Percentiles rank a stretch among this genome's conserved stretches.
These are phyloP conservation scores for Masticophis lateralis DNA, from an alignment of 2,797 vertebrate genomes.

Conservation along the genomic window DNA sequence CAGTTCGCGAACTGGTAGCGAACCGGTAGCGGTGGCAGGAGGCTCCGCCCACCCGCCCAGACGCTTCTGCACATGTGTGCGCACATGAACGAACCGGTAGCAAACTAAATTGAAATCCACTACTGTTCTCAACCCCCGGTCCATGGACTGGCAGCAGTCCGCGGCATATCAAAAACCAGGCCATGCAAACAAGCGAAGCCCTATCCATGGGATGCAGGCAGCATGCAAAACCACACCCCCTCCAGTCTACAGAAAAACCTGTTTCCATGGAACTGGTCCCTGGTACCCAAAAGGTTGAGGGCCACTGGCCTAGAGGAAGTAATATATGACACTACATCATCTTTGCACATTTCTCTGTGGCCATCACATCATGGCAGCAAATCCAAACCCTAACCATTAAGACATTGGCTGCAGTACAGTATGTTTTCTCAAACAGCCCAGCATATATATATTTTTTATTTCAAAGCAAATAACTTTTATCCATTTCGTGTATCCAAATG, in stretches of 20 bases:
- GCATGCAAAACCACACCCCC: no score
- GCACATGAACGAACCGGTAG: no score
- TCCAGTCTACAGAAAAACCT: no score
- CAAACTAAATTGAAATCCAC: no score
- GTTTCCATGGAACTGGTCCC: not conserved
- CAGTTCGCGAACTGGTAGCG: no score
- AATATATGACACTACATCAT: not conserved
- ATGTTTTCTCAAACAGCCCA: not conserved
- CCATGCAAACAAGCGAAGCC: no score
- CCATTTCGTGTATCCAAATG: not conserved
- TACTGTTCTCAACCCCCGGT: no score
- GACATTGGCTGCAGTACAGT: not conserved
- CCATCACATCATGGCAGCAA: not conserved
- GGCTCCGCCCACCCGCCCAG: no score
- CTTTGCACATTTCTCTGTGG: not conserved
- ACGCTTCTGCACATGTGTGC: no score
- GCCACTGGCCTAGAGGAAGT: not conserved
- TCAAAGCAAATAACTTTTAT: not conserved
- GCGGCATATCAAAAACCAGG: no score
- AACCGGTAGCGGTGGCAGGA: no score
- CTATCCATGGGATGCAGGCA: no score
- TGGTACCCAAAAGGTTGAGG: not conserved
- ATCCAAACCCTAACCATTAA: not conserved
- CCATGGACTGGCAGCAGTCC: rapidly evolving
- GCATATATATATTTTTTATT: not conserved